Base-by-base conservation (phyloP, 2,888 invertebrate genomes). In the Agrochola litura region DNA sequence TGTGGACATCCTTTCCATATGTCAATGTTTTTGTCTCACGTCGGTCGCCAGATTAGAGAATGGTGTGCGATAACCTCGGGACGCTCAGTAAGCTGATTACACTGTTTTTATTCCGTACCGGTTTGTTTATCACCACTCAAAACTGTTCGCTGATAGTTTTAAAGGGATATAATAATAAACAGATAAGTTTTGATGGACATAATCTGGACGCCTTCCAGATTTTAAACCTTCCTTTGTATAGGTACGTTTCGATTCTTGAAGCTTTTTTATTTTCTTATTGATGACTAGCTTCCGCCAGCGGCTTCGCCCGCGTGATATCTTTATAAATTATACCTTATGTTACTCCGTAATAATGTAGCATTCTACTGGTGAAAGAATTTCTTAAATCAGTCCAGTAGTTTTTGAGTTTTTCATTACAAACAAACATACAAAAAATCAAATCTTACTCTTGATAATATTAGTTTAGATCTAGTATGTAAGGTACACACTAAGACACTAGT, bases 11-110 rank as follows among this genome's bases (percentile, higher is more conserved):
- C 81, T 81, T 85, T 73, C 75, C 84, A 80, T 71, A 72, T 85
- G 86, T 87, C 77, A 81, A 73, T 54, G 74, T 79, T 80, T 79
- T 80, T 79, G 81, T 84, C 85, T 85, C 84, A 76, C 88, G 87
- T 85, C 79, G 83, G 73, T 78, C 74, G 77, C 65, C 72, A 84
- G 83, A 78, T 84, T 84, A 84, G 73, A 78, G 67, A 64, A 81
- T 63, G 72, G 71, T 66, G 72, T 63, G 49, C 68, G 92, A 92
- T 92, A 92, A 92, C 92, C 92, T 89, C 80, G 79, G 76, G 86
- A 74, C 71, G 85, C 86, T 85, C 89, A 77, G 85, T 88, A 82
- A 89, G 90, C 91, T 90, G 93, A 93, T 93, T 92, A 92, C 90
- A 86, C 77, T 89, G 91, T 91, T 92, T 91, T 91, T 90, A 88